Evolutionary conservation across 2,797 vertebrate genomes (phyloP), one percentile per base, ranked within the genome.

Genomic region (Phrynocephalus vlangalii): DNA sequence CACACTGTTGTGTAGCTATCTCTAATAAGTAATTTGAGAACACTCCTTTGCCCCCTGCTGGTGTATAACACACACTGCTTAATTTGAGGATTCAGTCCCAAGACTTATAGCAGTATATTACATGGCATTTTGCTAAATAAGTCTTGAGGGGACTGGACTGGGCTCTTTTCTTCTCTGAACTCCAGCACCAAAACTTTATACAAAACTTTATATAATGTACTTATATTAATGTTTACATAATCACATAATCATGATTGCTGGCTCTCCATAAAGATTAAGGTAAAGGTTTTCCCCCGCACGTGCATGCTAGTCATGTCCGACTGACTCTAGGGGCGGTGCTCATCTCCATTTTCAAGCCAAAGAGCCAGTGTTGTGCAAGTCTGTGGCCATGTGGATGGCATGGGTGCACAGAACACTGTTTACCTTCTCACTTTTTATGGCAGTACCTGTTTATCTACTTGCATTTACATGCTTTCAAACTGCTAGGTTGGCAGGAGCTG

Each of bases 31-130:
- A 84, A 80, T 80, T 68, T 75, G 77, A 80, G 56, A 75, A 80
- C 15, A 30, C 75, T 52, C n/a, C 68, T 73, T 86, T 86, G 73
- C 20, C 75, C n/a, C 81, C 56, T 80, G 70, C 77, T 86, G 76
- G 44, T 38, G 67, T 67, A 52, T 24, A 28, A 79, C 26, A 52
- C 44, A 86, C 11, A 44, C 26, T 79, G 44, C 18, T 83, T 79
- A 86, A 72, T 26, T 85, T 20, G 33, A 85, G 44, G 71, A 68
- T 73, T 72, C 30, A 44, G 26, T 15, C 7, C 68, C 38, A 16
- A 30, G 33, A 82, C 78, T 83, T 72, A 52, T 66, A 83, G 16
- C 72, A 30, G 38, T n/a, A 73, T 22, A 15, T 3, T n/a, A 79
- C 33, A 50, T 15, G 52, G 38, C 73, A 67, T 48, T 18, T 67